Conservation (phyloP, 2,888 invertebrate species). For the Athetis lepigone region DNA sequence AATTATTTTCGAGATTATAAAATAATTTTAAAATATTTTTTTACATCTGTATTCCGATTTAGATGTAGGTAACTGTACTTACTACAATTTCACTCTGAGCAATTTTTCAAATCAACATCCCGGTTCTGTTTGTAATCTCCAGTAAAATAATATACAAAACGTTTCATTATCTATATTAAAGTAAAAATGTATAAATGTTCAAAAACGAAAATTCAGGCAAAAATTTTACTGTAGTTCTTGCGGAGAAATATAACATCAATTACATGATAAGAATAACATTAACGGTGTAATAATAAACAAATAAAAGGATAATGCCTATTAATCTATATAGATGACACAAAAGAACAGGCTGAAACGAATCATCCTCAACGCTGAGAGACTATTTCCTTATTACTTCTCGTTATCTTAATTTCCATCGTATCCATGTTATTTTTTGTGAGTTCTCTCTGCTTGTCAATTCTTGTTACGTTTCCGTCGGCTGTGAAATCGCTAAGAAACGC, state of each 20-base stretch:
- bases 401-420: slow-evolving; percentile 50
- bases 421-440: slow-evolving; percentile 31
- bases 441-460: slow-evolving; percentile 30
- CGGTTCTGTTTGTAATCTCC: too few species aligned
- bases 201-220: not conserved
- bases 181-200: too few species aligned
- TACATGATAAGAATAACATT: not conserved
- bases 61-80: too few species aligned
- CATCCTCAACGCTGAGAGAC: slow-evolving; percentile 7
- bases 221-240: not conserved
- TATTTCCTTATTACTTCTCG: slow-evolving; percentile 42
- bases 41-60: too few species aligned
- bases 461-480: slow-evolving; percentile 41
- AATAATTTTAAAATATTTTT: too few species aligned
- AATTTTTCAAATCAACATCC: too few species aligned
- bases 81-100: too few species aligned
- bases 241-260: not conserved
- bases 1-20: too few species aligned
- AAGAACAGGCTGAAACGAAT: slow-evolving; percentile 16
- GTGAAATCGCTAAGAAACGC: not conserved
- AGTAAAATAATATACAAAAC: too few species aligned
- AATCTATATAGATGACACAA: slow-evolving; percentile 18
- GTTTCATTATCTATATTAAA: too few species aligned
- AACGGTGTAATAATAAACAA: not conserved
- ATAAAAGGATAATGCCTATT: not conserved